Evolutionary conservation across 2,797 vertebrate genomes (phyloP).

Genomic region (Sciaenops ocellatus): DNA sequence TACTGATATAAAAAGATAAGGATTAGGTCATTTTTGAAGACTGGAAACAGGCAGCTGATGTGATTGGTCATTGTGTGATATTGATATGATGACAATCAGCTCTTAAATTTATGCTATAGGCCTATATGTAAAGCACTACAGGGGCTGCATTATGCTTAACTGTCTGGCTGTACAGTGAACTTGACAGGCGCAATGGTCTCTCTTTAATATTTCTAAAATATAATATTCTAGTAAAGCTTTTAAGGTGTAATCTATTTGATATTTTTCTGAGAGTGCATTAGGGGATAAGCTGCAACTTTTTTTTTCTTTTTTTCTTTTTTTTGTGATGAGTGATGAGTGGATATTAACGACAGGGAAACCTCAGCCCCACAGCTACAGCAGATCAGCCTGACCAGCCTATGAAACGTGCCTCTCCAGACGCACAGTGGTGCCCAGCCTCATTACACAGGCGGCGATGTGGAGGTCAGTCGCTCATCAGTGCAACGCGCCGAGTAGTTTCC

Average conservation of each 20-base stretch:
- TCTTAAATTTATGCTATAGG: background rate
- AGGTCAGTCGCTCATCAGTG: slow-evolving; percentile 65
- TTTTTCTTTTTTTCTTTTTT: too few species aligned
- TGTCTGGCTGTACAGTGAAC: background rate
- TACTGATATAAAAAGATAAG: background rate
- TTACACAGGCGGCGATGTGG: slow-evolving; percentile 58
- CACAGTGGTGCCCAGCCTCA: slow-evolving; percentile 39
- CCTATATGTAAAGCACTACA: background rate
- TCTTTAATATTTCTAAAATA: background rate
- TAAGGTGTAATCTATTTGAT: background rate
- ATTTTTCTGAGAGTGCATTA: background rate
- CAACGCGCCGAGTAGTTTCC: slow-evolving; percentile 16
- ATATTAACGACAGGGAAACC: background rate
- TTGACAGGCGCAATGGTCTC: background rate
- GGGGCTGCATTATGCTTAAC: background rate
- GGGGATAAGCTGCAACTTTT: background rate
- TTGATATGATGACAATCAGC: background rate
- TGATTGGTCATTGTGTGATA: background rate
- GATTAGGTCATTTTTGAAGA: background rate
- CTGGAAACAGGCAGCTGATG: background rate
- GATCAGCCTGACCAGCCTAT: slow-evolving; percentile 21
- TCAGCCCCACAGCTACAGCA: slow-evolving; percentile 5
- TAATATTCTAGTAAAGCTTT: too few species aligned
- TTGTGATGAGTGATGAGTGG: background rate
- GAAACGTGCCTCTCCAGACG: slow-evolving; percentile 66